phyloP scores from a whole-genome alignment of 2,113 vertebrate species.

The Paraplagusia blochii region DNA sequence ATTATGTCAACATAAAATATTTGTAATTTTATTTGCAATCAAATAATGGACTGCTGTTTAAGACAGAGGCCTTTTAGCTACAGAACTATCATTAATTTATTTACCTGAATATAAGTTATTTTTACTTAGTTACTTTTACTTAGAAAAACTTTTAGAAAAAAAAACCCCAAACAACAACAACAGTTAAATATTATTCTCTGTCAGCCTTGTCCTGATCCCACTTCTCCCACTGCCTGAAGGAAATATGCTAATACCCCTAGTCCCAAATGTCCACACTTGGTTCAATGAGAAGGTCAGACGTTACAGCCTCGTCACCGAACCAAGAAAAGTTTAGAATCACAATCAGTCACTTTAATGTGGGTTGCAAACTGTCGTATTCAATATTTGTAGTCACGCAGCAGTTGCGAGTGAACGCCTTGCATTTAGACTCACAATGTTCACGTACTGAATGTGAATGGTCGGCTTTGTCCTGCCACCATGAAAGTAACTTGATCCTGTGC shows the following conservation, averaged over 20 bases:
- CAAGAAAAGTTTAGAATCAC: constrained; percentile 39
- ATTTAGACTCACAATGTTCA: constrained; percentile 26
- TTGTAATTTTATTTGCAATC: too few species aligned
- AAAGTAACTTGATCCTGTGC: constrained; percentile 32
- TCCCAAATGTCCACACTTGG: constrained; percentile 1
- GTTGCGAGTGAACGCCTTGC: constrained; percentile 26
- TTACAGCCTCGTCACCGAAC: constrained; percentile 59
- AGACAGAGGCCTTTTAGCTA: too few species aligned
- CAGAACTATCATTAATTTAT: too few species aligned
- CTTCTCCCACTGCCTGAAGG: neutral
- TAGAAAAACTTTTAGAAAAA: too few species aligned
- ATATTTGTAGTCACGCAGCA: constrained; percentile 20
- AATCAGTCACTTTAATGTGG: constrained; percentile 20
- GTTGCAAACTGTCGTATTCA: constrained; percentile 28
- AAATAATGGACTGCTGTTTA: too few species aligned
- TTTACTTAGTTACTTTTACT: too few species aligned
- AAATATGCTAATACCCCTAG: neutral
- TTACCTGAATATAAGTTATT: too few species aligned
- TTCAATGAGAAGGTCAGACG: constrained; percentile 66
- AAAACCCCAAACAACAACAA: neutral
- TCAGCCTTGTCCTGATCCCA: neutral
- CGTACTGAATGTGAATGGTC: constrained; percentile 43
- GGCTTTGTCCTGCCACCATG: constrained; percentile 33
- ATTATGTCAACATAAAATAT: too few species aligned
- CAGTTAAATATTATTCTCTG: too few species aligned